phyloP scores from a whole-genome alignment of 1,140 invertebrate genomes.

The Nasonia longicornis region DNA sequence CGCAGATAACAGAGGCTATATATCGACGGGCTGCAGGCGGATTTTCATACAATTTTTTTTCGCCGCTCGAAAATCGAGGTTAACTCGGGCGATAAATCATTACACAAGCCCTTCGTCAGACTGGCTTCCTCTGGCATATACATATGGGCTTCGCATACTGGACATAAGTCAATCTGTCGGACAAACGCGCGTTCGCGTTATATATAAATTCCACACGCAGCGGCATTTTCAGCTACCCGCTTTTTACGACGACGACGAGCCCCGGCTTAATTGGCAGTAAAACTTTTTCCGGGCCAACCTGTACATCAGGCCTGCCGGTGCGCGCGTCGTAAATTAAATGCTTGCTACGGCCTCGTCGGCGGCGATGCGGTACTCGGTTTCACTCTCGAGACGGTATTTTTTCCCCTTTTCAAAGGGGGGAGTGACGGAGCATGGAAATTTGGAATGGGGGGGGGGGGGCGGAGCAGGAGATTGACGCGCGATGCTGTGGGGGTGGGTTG shows the following conservation, averaged over 20 bases:
- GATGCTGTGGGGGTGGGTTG: neutral
- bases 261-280: constrained; percentile 39
- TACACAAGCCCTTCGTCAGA: neutral
- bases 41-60: neutral
- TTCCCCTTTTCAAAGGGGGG: neutral
- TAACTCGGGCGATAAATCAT: constrained; percentile 40
- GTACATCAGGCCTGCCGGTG: no score
- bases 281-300: constrained; percentile 13
- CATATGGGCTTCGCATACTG: neutral
- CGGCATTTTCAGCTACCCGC: neutral
- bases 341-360: neutral
- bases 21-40: neutral
- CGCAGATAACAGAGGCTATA: no score
- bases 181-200: neutral
- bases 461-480: neutral
- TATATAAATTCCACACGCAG: neutral
- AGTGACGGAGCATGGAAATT: neutral
- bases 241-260: constrained; percentile 25
- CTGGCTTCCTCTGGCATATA: neutral
- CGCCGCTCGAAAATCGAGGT: constrained; percentile 2
- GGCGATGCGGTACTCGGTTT: neutral
- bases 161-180: neutral
- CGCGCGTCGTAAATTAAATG: constrained; percentile 8
- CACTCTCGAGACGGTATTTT: neutral
- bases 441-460: no score